Evolutionary conservation across 2,113 vertebrate species (phyloP).

Genomic region (Sitta europaea): DNA sequence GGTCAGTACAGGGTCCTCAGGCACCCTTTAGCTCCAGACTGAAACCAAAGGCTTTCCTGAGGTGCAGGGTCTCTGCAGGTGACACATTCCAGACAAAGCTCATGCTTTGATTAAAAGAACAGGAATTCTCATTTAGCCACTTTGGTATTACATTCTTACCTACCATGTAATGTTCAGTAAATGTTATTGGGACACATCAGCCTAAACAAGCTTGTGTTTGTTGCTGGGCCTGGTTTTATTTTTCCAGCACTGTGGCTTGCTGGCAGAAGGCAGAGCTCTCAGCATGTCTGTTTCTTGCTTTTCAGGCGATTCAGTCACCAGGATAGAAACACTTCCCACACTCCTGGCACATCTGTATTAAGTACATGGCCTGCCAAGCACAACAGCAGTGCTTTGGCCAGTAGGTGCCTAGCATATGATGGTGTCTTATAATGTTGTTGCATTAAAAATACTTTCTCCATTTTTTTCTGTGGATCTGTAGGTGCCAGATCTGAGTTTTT

Average conservation of each 20-base stretch:
- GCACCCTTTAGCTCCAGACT: neutral
- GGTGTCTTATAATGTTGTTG: neutral
- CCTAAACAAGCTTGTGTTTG: neutral
- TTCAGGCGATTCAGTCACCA: neutral
- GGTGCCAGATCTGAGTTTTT: neutral
- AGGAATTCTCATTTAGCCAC: neutral
- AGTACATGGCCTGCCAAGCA: neutral
- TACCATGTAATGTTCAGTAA: neutral
- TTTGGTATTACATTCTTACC: neutral
- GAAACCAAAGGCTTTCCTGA: neutral
- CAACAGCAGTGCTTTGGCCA: neutral
- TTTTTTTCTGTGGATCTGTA: neutral
- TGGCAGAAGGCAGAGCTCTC: neutral
- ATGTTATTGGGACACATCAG: neutral
- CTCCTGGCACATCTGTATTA: neutral
- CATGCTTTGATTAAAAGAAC: neutral
- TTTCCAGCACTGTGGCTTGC: neutral
- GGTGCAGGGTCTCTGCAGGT: neutral
- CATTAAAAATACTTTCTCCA: neutral
- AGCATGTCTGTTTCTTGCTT: neutral
- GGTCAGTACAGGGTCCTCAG: conserved; percentile 70
- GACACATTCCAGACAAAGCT: neutral
- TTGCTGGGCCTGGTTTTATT: neutral
- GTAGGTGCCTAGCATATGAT: neutral
- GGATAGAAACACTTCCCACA: neutral